A percentile compares a stretch with the other conserved stretches of the same genome.
phyloP scores from a whole-genome alignment of 2,888 invertebrate species.

The Ischnura elegans region DNA sequence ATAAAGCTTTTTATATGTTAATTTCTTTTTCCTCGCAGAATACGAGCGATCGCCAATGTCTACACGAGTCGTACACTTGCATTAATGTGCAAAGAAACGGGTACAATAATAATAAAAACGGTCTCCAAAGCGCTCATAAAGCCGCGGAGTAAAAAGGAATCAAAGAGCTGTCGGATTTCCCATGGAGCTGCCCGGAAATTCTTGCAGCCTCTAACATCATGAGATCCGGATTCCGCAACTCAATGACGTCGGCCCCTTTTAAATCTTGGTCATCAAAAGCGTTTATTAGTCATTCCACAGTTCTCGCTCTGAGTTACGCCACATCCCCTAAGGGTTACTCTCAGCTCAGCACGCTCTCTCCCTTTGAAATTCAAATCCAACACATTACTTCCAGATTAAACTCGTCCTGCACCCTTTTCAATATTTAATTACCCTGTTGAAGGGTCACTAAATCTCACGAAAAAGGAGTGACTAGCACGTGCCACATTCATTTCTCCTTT shows the following conservation, averaged over 20 bases:
- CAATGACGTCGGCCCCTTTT: constrained; percentile 6
- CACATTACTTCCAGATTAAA: neutral
- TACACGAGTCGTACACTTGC: neutral
- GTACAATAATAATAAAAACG: neutral
- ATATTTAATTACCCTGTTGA: neutral
- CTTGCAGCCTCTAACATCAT: neutral
- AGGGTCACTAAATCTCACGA: neutral
- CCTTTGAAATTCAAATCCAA: neutral
- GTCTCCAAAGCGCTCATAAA: neutral
- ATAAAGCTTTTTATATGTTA: neutral
- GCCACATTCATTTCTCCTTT: neutral
- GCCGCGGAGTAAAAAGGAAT: neutral
- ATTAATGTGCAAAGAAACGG: neutral
- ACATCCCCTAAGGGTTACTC: neutral
- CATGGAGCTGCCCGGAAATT: neutral
- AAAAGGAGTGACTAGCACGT: neutral
- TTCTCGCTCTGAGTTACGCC: neutral
- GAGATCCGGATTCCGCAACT: constrained; percentile 31
- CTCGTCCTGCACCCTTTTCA: neutral
- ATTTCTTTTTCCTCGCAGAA: neutral
- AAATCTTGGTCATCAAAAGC: constrained; percentile 20
- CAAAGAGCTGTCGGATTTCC: neutral
- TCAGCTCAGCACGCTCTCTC: neutral
- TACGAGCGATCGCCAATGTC: neutral
- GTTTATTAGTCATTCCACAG: neutral